Percentiles rank a stretch among this genome's conserved stretches.
phyloP scores from a whole-genome alignment of 2,888 invertebrate species.

The Phlogophora meticulosa region DNA sequence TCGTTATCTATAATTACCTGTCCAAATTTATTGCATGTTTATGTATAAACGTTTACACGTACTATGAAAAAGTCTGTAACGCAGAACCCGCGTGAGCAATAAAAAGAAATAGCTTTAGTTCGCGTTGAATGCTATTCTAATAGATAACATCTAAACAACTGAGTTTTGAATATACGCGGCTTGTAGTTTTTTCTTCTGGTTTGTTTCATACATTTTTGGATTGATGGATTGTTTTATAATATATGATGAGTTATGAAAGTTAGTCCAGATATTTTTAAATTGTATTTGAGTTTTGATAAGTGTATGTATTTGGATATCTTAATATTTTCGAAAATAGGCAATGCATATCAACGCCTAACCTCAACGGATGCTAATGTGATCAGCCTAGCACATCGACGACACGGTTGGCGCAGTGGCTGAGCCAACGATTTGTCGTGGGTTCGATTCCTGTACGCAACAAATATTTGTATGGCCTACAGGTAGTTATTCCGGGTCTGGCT shows the following conservation, averaged over 20 bases:
- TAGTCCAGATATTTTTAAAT: neutral
- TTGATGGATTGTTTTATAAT: slow-evolving; percentile 16
- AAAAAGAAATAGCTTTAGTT: slow-evolving; percentile 60
- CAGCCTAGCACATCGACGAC: too few species aligned
- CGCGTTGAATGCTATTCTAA: slow-evolving; percentile 42
- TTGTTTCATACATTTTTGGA: slow-evolving; percentile 3
- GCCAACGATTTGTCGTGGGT: too few species aligned
- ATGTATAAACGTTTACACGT: slow-evolving; percentile 52
- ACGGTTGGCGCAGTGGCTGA: too few species aligned
- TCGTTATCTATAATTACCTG: slow-evolving; percentile 62
- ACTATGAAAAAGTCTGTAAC: slow-evolving; percentile 47
- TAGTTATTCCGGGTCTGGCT: too few species aligned
- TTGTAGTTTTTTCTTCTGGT: slow-evolving; percentile 6
- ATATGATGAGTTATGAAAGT: slow-evolving; percentile 7
- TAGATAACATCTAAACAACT: slow-evolving; percentile 57
- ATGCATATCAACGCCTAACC: too few species aligned
- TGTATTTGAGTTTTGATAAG: neutral
- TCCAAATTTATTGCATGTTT: slow-evolving; percentile 60
- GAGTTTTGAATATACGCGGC: slow-evolving; percentile 42
- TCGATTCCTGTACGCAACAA: too few species aligned
- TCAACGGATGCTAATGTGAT: too few species aligned
- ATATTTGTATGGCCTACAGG: too few species aligned
- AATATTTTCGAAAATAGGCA: slow-evolving; percentile 1
- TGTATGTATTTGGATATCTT: neutral
- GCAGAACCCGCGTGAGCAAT: slow-evolving; percentile 50